phyloP scores from a whole-genome alignment of 2,888 invertebrate genomes.

The Melanostoma mellinum region DNA sequence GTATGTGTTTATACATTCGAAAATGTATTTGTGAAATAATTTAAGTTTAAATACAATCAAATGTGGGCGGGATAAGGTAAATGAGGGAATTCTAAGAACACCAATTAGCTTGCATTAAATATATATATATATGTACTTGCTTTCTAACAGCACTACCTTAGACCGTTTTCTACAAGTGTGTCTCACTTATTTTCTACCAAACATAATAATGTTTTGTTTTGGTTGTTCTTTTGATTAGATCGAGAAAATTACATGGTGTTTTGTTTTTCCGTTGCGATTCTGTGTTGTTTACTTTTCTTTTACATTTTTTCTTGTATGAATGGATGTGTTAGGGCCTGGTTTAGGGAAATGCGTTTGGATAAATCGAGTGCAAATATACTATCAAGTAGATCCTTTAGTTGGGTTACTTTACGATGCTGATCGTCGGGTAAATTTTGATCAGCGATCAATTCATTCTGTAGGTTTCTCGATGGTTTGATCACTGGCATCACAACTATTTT shows the following conservation, averaged over 20 bases:
- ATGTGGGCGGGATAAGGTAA: constrained; percentile 31
- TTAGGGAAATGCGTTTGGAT: constrained; percentile 95
- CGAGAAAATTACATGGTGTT: constrained; percentile 63
- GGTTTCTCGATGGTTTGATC: constrained; percentile 92
- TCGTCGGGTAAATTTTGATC: constrained; percentile 94
- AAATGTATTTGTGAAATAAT: constrained; percentile 57
- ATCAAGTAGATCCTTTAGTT: constrained; percentile 95
- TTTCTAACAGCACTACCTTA: constrained; percentile 39
- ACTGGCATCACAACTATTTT: constrained; percentile 98
- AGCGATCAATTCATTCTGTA: constrained; percentile 93
- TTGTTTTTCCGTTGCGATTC: constrained; percentile 28
- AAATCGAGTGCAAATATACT: constrained; percentile 96
- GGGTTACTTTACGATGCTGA: constrained; percentile 94
- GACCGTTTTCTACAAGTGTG: constrained; percentile 51
- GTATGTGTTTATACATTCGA: constrained; percentile 37
- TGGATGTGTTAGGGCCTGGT: constrained; percentile 95
- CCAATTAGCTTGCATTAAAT: constrained; percentile 31
- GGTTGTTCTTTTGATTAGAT: constrained; percentile 52
- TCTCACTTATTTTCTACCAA: constrained; percentile 60
- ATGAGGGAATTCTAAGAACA: constrained; percentile 42
- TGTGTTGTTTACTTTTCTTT: constrained; percentile 27
- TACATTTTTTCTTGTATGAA: constrained; percentile 97
- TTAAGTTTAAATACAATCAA: constrained; percentile 58
- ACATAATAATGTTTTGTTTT: constrained; percentile 55
- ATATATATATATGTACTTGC: background rate